A percentile compares a stretch with the other conserved stretches of the same genome.
phyloP scores from a whole-genome alignment of 2,113 vertebrate genomes.

The Cricetomys ansorgei region DNA sequence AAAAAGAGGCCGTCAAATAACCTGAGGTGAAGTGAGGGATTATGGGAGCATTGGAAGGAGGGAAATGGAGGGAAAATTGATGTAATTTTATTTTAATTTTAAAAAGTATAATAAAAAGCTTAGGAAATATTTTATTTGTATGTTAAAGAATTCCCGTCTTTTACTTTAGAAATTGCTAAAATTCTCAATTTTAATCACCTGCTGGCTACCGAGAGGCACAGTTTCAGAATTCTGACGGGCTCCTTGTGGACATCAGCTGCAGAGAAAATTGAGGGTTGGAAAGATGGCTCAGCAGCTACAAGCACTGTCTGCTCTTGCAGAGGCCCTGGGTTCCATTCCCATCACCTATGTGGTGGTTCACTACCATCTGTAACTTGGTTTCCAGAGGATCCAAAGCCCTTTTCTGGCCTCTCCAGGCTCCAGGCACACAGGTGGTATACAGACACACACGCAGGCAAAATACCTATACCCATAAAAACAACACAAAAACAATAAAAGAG shows the following conservation, averaged over 20 bases:
- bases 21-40: background rate
- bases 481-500: background rate
- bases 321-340: background rate
- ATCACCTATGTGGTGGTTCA: background rate
- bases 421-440: background rate
- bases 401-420: background rate
- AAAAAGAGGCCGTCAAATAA: background rate
- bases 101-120: background rate
- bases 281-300: background rate
- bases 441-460: background rate
- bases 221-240: background rate
- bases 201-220: background rate
- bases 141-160: slow-evolving; percentile 25
- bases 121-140: slow-evolving; percentile 44
- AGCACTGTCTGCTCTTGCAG: background rate
- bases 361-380: background rate
- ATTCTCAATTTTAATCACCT: background rate
- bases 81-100: background rate
- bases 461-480: background rate
- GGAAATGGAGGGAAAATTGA: background rate
- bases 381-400: background rate
- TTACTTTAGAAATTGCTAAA: slow-evolving; percentile 31
- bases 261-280: background rate
- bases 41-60: no score
- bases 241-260: background rate